These are phyloP conservation scores for Theodoxus fluviatilis DNA, from an alignment of 2,888 invertebrate genomes.

Conservation along the genomic window DNA sequence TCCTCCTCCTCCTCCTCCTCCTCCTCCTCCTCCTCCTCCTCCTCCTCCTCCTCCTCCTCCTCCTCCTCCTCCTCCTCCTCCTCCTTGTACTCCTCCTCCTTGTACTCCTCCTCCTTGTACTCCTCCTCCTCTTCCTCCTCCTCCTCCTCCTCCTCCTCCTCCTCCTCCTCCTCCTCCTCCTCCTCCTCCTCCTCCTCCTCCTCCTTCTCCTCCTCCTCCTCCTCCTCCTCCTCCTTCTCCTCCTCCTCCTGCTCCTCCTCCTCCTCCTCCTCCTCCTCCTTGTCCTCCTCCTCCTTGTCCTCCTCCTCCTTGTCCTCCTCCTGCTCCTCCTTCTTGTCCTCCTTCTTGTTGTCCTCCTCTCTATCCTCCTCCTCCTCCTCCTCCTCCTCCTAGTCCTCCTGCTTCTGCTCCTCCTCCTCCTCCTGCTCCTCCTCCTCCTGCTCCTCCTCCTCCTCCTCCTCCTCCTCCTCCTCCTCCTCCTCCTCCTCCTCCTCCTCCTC, in stretches of 20 bases:
- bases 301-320: not conserved
- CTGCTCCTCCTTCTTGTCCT: not conserved
- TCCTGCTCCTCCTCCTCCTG: not conserved
- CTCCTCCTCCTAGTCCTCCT: too few species aligned
- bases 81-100: not conserved
- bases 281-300: too few species aligned
- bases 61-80: not conserved
- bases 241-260: not conserved
- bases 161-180: not conserved
- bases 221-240: not conserved
- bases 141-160: not conserved
- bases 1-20: not conserved
- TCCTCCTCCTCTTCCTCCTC: not conserved
- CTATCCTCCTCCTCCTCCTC: not conserved
- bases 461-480: not conserved
- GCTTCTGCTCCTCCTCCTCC: not conserved
- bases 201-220: not conserved
- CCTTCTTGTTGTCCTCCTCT: not conserved
- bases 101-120: not conserved
- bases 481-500: not conserved
- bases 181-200: not conserved
- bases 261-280: not conserved
- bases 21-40: too few species aligned
- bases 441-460: not conserved
- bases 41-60: too few species aligned